These are phyloP conservation scores for Sylvia borin DNA, from an alignment of 2,797 vertebrate species.

Conservation along the genomic window DNA sequence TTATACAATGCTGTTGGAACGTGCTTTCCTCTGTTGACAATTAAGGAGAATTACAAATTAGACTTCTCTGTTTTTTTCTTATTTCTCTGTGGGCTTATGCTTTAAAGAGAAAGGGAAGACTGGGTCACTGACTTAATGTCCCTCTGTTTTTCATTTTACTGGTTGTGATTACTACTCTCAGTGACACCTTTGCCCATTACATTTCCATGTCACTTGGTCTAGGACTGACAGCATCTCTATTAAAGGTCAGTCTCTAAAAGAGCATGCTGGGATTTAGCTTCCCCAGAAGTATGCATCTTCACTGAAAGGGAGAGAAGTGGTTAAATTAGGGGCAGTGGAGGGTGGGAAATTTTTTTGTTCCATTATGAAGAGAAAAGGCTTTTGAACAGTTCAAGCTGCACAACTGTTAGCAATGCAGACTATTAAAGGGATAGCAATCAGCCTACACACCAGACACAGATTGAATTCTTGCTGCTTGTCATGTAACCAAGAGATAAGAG, in stretches of 20 bases:
- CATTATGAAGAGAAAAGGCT: neutral
- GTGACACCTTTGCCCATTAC: neutral
- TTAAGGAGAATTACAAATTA: neutral
- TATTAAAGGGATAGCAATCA: neutral
- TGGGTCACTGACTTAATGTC: neutral
- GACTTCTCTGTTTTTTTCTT: neutral
- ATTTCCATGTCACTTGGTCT: neutral
- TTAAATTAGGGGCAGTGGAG: neutral
- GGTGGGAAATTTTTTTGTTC: neutral
- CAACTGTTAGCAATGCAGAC: neutral
- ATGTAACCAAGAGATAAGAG: conserved; percentile 24
- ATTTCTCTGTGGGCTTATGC: neutral
- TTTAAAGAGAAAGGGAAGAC: neutral
- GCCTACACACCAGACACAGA: neutral
- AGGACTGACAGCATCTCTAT: neutral
- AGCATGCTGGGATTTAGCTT: neutral
- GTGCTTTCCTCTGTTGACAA: neutral
- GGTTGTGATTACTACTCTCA: neutral
- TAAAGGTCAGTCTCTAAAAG: neutral
- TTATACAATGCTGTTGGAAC: neutral
- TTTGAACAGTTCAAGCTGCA: neutral
- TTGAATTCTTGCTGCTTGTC: conserved; percentile 29
- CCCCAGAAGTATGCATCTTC: neutral
- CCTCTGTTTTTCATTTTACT: neutral
- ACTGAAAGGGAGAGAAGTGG: neutral